Percentiles rank a stretch among this genome's conserved stretches.
phyloP scores from a whole-genome alignment of 2,888 invertebrate genomes.

The Tenthredo livida region DNA sequence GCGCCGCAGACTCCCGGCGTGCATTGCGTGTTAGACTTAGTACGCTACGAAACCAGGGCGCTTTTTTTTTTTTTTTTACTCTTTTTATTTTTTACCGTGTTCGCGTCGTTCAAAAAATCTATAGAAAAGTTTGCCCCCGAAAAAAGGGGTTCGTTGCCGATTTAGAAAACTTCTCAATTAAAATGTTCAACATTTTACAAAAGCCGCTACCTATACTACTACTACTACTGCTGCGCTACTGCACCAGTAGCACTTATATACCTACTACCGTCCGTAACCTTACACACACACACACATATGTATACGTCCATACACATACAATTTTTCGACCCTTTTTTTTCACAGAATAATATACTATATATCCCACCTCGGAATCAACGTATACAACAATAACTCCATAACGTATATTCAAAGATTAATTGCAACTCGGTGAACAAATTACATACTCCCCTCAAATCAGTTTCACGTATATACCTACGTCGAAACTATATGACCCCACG shows the following conservation, averaged over 20 bases:
- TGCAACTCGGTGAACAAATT: slow-evolving; percentile 17
- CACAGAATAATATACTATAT: slow-evolving; percentile 10
- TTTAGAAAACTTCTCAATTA: slow-evolving; percentile 52
- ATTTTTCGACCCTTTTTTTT: background rate
- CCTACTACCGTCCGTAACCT: background rate
- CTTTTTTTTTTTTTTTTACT: background rate
- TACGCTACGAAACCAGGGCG: background rate
- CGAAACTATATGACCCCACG: background rate
- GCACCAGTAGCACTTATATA: background rate
- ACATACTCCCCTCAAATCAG: background rate
- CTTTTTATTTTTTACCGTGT: background rate
- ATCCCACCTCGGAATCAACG: background rate
- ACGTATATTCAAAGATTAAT: slow-evolving; percentile 18
- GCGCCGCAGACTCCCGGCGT: slow-evolving; percentile 20
- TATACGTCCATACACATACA: background rate
- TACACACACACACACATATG: background rate
- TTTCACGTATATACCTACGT: background rate
- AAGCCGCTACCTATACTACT: background rate
- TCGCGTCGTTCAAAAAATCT: slow-evolving; percentile 39
- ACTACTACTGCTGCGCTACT: background rate
- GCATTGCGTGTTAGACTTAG: background rate
- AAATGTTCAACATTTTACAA: slow-evolving; percentile 47
- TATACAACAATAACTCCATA: background rate
- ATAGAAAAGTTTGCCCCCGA: slow-evolving; percentile 27
- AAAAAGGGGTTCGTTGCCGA: slow-evolving; percentile 24